Evolutionary conservation across 2,888 invertebrate species (phyloP).

Genomic region (Drosophila koepferae): DNA sequence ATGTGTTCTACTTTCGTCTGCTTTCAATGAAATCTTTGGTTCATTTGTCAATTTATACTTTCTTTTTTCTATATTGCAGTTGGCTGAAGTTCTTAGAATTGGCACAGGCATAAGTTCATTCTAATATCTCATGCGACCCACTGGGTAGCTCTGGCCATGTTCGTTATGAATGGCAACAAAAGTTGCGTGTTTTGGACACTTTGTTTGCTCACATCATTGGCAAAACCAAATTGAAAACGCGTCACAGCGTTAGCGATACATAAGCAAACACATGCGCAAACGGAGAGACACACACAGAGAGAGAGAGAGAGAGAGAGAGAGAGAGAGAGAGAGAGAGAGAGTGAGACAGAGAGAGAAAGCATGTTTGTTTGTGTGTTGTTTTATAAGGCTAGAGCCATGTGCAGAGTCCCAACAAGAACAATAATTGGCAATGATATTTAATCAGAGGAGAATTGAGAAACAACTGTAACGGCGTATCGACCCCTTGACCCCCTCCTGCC

Average conservation of each 20-base stretch:
- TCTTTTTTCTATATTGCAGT: not conserved
- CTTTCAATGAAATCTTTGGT: not conserved
- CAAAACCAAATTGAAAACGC: conserved; percentile 52
- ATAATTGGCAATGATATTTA: conserved; percentile 55
- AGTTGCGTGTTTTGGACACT: conserved; percentile 17
- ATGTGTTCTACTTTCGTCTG: not conserved
- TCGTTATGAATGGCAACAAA: conserved; percentile 18
- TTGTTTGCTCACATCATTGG: conserved; percentile 52
- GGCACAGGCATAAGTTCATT: not conserved
- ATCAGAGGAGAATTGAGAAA: conserved; percentile 23
- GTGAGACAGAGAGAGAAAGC: not conserved
- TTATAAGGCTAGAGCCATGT: conserved; percentile 6
- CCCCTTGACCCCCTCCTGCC: not conserved
- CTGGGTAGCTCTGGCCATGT: conserved; percentile 2
- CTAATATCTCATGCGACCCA: not conserved
- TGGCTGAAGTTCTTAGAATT: not conserved
- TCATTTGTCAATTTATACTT: not conserved
- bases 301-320: too few relatives aligned
- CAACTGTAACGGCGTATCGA: conserved; percentile 25
- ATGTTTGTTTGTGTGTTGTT: conserved; percentile 6
- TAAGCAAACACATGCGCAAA: conserved; percentile 15
- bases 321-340: too few relatives aligned
- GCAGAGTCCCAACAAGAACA: conserved; percentile 14
- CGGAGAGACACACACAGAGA: not conserved
- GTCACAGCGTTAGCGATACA: conserved; percentile 44